Percentiles rank a stretch among this genome's conserved stretches.
phyloP scores from a whole-genome alignment of 30 jellyfish, hydroid and myxozoan species.

The Aurelia coerulea region DNA sequence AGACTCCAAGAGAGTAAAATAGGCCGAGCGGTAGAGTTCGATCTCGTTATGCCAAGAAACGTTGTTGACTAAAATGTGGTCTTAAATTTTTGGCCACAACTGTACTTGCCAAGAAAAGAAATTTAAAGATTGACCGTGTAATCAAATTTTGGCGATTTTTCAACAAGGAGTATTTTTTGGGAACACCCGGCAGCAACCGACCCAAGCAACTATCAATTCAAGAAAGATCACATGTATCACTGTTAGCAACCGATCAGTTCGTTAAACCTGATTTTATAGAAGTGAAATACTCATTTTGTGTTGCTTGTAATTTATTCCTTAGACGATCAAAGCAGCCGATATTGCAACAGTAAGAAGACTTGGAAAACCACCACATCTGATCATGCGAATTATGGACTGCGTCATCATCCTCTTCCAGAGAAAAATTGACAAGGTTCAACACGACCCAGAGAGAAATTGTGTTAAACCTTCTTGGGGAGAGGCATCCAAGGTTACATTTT shows the following conservation, averaged over 20 bases:
- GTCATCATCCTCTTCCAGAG: conserved; percentile 71
- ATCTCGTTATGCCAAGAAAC: too few relatives aligned
- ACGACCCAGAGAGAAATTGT: conserved; percentile 72
- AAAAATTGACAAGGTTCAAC: conserved; percentile 56
- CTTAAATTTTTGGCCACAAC: too few relatives aligned
- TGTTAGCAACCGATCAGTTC: neutral
- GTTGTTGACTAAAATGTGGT: too few relatives aligned
- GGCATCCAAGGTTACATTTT: conserved; percentile 63
- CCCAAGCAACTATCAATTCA: too few relatives aligned
- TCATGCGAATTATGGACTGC: conserved; percentile 93
- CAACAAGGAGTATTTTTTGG: too few relatives aligned
- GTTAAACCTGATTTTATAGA: neutral
- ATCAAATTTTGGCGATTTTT: too few relatives aligned
- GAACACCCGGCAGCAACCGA: too few relatives aligned
- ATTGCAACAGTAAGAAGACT: conserved; percentile 90
- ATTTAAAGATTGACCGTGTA: too few relatives aligned
- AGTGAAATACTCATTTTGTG: neutral
- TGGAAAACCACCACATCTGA: conserved; percentile 88
- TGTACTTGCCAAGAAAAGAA: too few relatives aligned
- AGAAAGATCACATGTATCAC: too few relatives aligned
- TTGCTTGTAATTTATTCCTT: neutral
- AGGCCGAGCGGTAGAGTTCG: too few relatives aligned
- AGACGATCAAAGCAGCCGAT: conserved; percentile 91
- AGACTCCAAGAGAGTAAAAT: too few relatives aligned
- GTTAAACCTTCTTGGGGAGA: conserved; percentile 82